phyloP scores from a whole-genome alignment of 2,888 invertebrate genomes.

The Yponomeuta plumbellus region DNA sequence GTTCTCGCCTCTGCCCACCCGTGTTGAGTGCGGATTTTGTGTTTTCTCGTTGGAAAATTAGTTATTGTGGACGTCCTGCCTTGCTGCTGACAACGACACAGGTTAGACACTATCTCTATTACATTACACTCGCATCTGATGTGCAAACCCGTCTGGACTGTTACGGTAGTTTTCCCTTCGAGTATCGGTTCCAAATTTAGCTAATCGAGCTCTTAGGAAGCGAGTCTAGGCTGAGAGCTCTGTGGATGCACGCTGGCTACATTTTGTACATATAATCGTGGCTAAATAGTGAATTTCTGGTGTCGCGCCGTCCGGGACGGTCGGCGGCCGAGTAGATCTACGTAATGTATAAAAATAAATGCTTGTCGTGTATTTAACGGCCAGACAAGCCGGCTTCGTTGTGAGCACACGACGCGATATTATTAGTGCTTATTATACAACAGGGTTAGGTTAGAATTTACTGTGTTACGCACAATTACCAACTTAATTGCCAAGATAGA shows the following conservation, averaged over 20 bases:
- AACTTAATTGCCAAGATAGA: background rate
- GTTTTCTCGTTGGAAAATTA: conserved; percentile 56
- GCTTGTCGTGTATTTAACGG: conserved; percentile 61
- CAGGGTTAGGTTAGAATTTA: conserved; percentile 30
- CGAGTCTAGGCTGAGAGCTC: background rate
- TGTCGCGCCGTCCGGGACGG: conserved; percentile 46
- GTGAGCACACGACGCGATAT: conserved; percentile 59
- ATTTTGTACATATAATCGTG: conserved; percentile 5
- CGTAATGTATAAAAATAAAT: conserved; percentile 76
- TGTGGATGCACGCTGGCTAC: background rate
- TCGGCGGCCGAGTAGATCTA: conserved; percentile 27
- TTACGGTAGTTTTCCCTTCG: conserved; percentile 21
- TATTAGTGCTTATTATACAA: conserved; percentile 61
- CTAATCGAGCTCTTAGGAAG: background rate
- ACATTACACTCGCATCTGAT: conserved; percentile 13
- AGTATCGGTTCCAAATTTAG: conserved; percentile 52
- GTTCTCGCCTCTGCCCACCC: conserved; percentile 60
- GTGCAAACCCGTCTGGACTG: conserved; percentile 1
- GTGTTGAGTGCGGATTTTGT: conserved; percentile 65
- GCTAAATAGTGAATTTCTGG: conserved; percentile 43
- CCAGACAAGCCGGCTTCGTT: conserved; percentile 67
- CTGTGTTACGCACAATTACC: background rate
- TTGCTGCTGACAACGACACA: conserved; percentile 47
- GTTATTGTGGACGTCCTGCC: conserved; percentile 46
- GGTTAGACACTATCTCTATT: conserved; percentile 43